Base-by-base conservation (phyloP, 2,888 invertebrate genomes). In the Drosophila subsilvestris region DNA sequence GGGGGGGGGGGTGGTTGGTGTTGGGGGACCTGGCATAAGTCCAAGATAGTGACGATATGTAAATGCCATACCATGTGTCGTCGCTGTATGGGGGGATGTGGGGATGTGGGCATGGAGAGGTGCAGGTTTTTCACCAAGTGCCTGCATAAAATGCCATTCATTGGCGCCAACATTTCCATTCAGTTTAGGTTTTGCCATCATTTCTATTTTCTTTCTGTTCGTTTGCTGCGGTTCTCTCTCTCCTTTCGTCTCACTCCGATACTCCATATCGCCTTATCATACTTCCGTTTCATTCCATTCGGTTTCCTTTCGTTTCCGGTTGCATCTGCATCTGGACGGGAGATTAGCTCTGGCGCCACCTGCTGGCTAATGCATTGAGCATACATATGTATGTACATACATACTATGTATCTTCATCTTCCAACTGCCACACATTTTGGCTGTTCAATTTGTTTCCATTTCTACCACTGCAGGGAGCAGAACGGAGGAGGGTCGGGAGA, bases 11-110 rank as follows among this genome's bases (percentile, higher is more conserved):
- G 22, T n/a, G n/a, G n/a, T n/a, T n/a, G n/a, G n/a, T n/a, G n/a
- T n/a, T n/a, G 12, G 43, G 55, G 44, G 17, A 18, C 37, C 83
- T 84, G 87, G 88, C 79, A 87, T 77, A 79, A 79, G 83, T 82
- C 88, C 84, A 83, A 83, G 88, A 88, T 86, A 82, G 78, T 83
- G 87, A 79, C 86, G 84, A 87, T 83, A 87, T 87, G 88, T 75
- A 87, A 87, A 87, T 85, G 79, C 88, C 77, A 80, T 68, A 79
- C 82, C 82, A 87, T 87, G 86, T 83, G 88, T 87, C 77, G 88
- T 79, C 86, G 85, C 86, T 81, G 81, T 72, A 74, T 71, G 63
- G 80, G 60, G 18, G 32, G 59, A 63, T 57, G 51, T 68, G 32
- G 29, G 54, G 42, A 22, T 57, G 51, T 68, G 32, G 29, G 54